Evolutionary conservation across 2,888 invertebrate genomes (phyloP).

Genomic region (Protophormia terraenovae): DNA sequence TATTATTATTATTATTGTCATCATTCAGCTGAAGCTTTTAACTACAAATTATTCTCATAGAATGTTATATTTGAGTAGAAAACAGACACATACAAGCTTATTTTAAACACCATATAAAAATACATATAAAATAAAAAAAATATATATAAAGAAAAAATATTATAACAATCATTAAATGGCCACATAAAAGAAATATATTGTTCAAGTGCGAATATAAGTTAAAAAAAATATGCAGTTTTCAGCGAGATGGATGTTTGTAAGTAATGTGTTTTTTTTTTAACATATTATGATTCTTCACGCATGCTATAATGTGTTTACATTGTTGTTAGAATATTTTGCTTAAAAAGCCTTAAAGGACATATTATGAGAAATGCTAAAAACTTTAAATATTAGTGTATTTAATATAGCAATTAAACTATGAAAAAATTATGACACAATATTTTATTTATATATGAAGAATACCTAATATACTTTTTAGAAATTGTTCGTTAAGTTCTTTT

Average conservation of each 20-base stretch:
- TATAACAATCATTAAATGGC: not conserved
- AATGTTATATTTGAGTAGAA: not conserved
- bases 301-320: not conserved
- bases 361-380: not conserved
- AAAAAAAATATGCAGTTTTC: not conserved
- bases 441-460: too few species aligned
- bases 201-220: not conserved
- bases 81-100: not conserved
- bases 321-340: not conserved
- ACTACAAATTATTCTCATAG: slow-evolving; percentile 17
- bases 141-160: not conserved
- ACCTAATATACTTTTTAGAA: too few species aligned
- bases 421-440: too few species aligned
- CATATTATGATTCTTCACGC: slow-evolving; percentile 13
- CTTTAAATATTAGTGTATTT: too few species aligned
- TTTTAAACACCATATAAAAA: not conserved
- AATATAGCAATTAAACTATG: too few species aligned
- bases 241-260: not conserved
- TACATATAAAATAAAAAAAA: not conserved
- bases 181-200: not conserved
- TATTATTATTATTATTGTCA: not conserved
- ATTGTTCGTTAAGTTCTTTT: not conserved
- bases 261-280: not conserved
- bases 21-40: slow-evolving; percentile 17
- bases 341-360: not conserved